phyloP scores from a whole-genome alignment of 2,113 vertebrate genomes.

The Lycaon pictus region DNA sequence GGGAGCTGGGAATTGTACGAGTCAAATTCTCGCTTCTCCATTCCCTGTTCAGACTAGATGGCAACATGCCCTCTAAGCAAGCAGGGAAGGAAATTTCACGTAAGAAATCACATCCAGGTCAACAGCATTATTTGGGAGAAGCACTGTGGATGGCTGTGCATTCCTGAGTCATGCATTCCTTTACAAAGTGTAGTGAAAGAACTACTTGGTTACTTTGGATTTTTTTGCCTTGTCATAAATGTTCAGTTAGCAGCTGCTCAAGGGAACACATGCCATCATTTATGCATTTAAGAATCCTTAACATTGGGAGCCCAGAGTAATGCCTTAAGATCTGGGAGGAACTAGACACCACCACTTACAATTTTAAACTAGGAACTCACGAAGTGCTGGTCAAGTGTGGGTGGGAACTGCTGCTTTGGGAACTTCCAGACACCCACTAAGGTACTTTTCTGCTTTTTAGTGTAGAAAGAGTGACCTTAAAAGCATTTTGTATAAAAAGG shows the following conservation, averaged over 20 bases:
- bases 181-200: too few relatives aligned
- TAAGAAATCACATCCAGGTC: background rate
- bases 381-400: too few relatives aligned
- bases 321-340: background rate
- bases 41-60: background rate
- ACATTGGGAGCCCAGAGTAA: background rate
- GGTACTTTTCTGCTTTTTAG: background rate
- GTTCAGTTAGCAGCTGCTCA: too few relatives aligned
- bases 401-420: background rate
- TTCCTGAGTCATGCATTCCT: background rate
- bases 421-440: background rate
- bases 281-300: background rate
- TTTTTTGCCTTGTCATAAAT: background rate
- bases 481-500: background rate
- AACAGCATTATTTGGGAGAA: background rate
- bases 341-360: background rate
- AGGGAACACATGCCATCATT: rapidly evolving
- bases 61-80: background rate
- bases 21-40: background rate
- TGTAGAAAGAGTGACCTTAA: background rate
- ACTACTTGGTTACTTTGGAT: background rate
- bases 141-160: rapidly evolving
- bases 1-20: background rate
- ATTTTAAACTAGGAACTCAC: background rate
- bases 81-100: background rate